Conservation (phyloP, 2,888 invertebrate genomes). For the Onchidella celtica region DNA sequence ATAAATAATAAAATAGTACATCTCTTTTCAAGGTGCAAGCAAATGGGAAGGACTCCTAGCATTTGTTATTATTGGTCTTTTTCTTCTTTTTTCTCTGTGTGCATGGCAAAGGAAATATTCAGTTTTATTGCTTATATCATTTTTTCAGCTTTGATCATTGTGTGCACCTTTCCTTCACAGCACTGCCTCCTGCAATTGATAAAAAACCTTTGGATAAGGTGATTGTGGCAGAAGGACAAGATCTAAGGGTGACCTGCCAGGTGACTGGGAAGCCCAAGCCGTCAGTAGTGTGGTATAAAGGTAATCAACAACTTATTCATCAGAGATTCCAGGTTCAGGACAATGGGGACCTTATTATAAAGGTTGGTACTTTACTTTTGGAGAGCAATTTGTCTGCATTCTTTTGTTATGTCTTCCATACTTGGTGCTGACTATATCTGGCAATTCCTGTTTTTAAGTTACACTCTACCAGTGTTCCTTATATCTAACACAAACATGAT, state of each 20-base stretch:
- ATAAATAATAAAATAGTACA: no score
- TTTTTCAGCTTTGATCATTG: no score
- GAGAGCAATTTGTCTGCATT: background rate
- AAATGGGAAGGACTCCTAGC: no score
- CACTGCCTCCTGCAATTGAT: slow-evolving; percentile 92
- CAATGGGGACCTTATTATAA: slow-evolving; percentile 91
- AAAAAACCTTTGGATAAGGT: slow-evolving; percentile 85
- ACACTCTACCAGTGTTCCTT: no score
- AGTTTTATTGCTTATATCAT: no score
- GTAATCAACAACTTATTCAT: slow-evolving; percentile 84
- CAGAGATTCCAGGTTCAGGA: slow-evolving; percentile 89
- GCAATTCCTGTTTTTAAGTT: no score
- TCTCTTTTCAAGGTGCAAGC: no score
- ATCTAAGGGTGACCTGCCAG: slow-evolving; percentile 84
- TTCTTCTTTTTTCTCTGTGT: no score
- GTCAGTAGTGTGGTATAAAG: slow-evolving; percentile 90
- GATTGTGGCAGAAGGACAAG: slow-evolving; percentile 74
- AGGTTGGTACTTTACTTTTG: slow-evolving; percentile 60
- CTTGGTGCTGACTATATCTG: background rate
- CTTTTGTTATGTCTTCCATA: background rate
- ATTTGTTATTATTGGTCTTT: no score
- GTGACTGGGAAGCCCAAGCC: slow-evolving; percentile 98
- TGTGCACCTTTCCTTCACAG: no score
- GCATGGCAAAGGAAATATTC: no score
- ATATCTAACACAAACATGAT: no score